Percentiles rank a stretch among this genome's conserved stretches.
Conservation (phyloP, 2,797 vertebrate species). For the Otolemur crassicaudatus region DNA sequence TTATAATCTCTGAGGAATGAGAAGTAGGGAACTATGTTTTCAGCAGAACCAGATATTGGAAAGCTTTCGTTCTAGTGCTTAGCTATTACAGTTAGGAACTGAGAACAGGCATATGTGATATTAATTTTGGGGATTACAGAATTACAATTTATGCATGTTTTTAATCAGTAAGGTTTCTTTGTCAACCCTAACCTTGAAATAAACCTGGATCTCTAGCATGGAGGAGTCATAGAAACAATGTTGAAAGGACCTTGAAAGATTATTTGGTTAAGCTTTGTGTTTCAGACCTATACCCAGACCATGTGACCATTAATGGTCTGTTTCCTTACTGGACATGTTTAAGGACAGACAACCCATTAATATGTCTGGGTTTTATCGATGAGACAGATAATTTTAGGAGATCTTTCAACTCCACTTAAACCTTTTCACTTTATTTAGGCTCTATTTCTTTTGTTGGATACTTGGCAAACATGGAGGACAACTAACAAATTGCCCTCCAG, state of each 20-base stretch:
- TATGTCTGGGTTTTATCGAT: not conserved
- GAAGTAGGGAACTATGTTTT: not conserved
- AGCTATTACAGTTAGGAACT: not conserved
- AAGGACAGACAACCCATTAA: not conserved
- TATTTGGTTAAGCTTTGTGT: not conserved
- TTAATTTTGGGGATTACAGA: not conserved
- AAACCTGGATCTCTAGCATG: not conserved
- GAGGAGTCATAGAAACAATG: not conserved
- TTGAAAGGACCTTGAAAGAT: not conserved
- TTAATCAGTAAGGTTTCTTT: not conserved
- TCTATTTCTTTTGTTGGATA: slow-evolving; percentile 5
- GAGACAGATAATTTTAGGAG: not conserved
- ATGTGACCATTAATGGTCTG: not conserved
- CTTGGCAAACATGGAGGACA: not conserved
- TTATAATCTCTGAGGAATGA: not conserved
- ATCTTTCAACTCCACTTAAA: slow-evolving; percentile 43
- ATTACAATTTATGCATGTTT: not conserved
- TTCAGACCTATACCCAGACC: not conserved
- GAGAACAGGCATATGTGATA: not conserved
- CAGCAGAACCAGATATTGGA: not conserved
- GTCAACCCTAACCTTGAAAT: not conserved
- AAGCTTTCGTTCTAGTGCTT: not conserved
- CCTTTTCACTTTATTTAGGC: not conserved
- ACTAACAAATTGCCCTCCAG: not conserved
- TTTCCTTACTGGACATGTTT: not conserved